Base-by-base conservation (phyloP, 2,888 invertebrate species). In the Dichetophora obliterata region DNA sequence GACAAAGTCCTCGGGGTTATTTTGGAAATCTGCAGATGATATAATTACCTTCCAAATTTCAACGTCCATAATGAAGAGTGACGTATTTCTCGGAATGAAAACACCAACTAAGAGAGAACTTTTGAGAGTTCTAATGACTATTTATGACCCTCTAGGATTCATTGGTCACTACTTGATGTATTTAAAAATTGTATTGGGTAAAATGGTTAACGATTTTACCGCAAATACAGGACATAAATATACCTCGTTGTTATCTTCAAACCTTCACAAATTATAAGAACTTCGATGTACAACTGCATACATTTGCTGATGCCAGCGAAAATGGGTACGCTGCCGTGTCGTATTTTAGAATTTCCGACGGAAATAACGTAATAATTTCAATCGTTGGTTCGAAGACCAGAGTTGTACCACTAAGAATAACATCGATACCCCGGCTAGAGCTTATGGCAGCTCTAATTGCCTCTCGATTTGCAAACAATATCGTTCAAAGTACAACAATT, bases 271-370 rank as follows among this genome's bases (percentile, higher is more conserved):
- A 57, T 4, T 14, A n/a, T 2, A 57, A 6, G 37, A 52, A 61
- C 19, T 8, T 37, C 1, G 37, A 31, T 5, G 31, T 31, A 31
- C 31, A 75, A 72, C 31, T 81, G 4, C 79, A 79, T 63, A 77
- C 78, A 43, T 79, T 76, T 48, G 76, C 76, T 5, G 80, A 78
- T 24, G 78, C 79, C 1, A 77, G 78, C 43, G 80, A 78, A 57
- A 50, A 52, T 52, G 78, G 73, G 6, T 80, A 75, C 14, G 77
- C 79, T 22, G 81, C 78, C 4, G 79, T 78, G 16, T 76, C 27
- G 3, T 80, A 71, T 22, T 11, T 81, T 3, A 61, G 77, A 43
- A 37, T 59, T 52, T 54, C 66, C 11, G 54, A 70, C 6, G 74
- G 59, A 11, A 11, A 61, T 11, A 50, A 27, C 1, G 11, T 54